Conservation (phyloP, 2,113 vertebrate species). For the Thunnus maccoyii region DNA sequence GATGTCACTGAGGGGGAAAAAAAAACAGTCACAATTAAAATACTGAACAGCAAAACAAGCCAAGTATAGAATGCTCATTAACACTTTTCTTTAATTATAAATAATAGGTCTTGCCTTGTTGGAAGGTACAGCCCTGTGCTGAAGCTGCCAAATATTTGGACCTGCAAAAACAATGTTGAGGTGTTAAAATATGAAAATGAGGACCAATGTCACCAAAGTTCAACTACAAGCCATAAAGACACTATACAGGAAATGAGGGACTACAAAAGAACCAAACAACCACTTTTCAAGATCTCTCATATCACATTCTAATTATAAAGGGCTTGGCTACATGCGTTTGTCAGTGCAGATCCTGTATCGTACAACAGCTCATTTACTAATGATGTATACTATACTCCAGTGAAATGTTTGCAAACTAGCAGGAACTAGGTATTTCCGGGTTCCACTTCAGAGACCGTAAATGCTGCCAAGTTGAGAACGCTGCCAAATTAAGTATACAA, state of each 20-base stretch:
- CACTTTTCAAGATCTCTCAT: not conserved
- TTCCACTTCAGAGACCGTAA: slow-evolving; percentile 39
- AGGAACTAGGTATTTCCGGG: slow-evolving; percentile 56
- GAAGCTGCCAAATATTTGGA: slow-evolving; percentile 99
- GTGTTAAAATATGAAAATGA: not conserved
- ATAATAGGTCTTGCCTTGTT: slow-evolving; percentile 89
- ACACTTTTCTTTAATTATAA: not conserved
- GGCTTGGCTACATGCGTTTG: not conserved
- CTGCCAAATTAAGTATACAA: slow-evolving; percentile 67
- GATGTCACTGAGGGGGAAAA: slow-evolving; percentile 89
- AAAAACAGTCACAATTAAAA: slow-evolving; percentile 2
- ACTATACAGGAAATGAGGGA: not conserved
- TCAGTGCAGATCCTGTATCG: not conserved
- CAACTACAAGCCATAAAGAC: not conserved
- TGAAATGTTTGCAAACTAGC: slow-evolving; percentile 45
- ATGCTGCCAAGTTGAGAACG: slow-evolving; percentile 46
- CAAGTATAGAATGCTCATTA: not conserved
- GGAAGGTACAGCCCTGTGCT: slow-evolving; percentile 98
- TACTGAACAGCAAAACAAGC: not conserved
- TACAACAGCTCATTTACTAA: slow-evolving; percentile 16
- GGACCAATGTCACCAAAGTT: not conserved
- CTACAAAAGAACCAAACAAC: not conserved
- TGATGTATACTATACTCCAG: slow-evolving; percentile 25
- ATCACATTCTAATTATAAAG: not conserved
- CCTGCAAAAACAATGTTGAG: slow-evolving; percentile 81